Conservation (phyloP, 2,888 invertebrate species). For the Gari tellinella region DNA sequence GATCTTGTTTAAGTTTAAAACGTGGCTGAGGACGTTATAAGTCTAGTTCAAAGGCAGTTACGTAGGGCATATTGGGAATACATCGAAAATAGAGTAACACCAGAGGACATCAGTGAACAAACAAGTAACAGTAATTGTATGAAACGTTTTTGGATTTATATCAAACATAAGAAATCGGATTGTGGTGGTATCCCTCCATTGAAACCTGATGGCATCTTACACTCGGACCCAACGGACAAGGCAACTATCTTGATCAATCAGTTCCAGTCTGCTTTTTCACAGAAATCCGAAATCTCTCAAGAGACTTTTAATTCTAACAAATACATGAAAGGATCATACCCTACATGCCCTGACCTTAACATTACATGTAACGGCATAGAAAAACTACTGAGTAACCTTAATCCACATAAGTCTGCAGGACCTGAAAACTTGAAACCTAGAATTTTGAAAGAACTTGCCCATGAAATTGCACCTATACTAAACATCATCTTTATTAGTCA, state of each 20-base stretch:
- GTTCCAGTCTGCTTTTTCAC: conserved; percentile 18
- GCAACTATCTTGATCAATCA: conserved; percentile 14
- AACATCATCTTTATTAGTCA: too few relatives aligned
- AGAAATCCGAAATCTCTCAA: background rate
- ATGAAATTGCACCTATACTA: too few relatives aligned
- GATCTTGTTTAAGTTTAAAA: too few relatives aligned
- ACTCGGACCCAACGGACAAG: conserved; percentile 11
- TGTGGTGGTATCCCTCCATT: background rate
- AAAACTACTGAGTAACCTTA: too few relatives aligned
- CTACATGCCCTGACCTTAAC: too few relatives aligned
- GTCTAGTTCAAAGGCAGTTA: background rate
- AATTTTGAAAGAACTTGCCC: too few relatives aligned
- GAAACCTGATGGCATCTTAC: background rate
- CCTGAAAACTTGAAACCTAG: too few relatives aligned
- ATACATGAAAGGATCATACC: too few relatives aligned
- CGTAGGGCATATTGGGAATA: conserved; percentile 36
- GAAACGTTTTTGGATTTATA: conserved; percentile 17
- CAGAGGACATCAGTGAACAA: background rate
- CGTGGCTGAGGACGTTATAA: conserved; percentile 11
- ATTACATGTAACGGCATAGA: too few relatives aligned
- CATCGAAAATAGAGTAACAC: background rate
- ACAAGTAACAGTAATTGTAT: too few relatives aligned
- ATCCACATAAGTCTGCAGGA: too few relatives aligned
- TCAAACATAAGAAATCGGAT: conserved; percentile 14
- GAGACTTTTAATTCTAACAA: too few relatives aligned